Percentiles rank a stretch among this genome's conserved stretches.
Conservation (phyloP, 2,113 vertebrate genomes). For the Atrichornis clamosus region DNA sequence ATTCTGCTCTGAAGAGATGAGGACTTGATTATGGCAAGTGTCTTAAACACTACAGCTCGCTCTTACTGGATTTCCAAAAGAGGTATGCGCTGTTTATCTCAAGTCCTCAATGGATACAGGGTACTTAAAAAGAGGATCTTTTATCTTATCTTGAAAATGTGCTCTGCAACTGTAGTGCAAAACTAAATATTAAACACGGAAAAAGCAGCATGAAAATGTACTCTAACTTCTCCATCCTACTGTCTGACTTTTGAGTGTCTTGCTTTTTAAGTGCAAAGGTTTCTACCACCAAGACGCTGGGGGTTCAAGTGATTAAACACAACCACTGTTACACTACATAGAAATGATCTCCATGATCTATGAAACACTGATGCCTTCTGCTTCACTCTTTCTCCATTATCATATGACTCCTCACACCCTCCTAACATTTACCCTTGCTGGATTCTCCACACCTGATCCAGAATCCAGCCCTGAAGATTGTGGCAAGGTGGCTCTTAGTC, state of each 20-base stretch:
- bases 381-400: not conserved
- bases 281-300: not conserved
- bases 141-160: slow-evolving; percentile 28
- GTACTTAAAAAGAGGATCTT: not conserved
- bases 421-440: not conserved
- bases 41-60: not conserved
- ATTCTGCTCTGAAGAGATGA: not conserved
- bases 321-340: not conserved
- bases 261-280: not conserved
- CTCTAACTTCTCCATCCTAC: not conserved
- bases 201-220: not conserved
- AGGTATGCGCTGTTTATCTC: not conserved
- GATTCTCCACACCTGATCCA: not conserved
- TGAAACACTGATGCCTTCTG: not conserved
- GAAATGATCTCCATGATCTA: not conserved
- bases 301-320: not conserved
- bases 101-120: not conserved
- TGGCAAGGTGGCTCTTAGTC: not conserved
- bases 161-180: not conserved
- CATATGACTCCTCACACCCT: not conserved
- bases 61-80: not conserved
- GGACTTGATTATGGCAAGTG: not conserved
- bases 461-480: not conserved
- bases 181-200: not conserved
- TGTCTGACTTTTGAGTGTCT: not conserved